Evolutionary conservation across 2,797 vertebrate species (phyloP), one percentile per base, ranked within the genome.

Genomic region (Nothura maculosa): DNA sequence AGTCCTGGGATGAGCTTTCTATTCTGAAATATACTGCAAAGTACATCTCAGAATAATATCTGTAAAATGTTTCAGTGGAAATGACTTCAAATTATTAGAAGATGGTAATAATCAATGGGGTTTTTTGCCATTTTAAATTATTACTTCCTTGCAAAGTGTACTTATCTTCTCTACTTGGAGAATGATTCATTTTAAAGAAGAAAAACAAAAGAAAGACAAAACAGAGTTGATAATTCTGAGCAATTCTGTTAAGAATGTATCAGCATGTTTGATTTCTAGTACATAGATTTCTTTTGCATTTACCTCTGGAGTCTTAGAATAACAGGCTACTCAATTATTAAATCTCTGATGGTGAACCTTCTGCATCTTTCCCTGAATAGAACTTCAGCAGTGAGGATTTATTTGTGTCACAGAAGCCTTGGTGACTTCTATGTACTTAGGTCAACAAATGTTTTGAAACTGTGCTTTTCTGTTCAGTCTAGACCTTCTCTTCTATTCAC

Each of bases 291-390:
- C 63, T 86, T 86, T 85, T 92, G 25, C 30, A 76, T 48, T 70
- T 72, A 30, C 3, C 74, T 40, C 25, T 6, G 42, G 76, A 70
- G 78, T 45, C 66, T 72, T 36, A 91, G 66, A 86, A 73, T 36
- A 89, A 36, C 34, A 78, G 50, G 27, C 25, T 85, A 85, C 47
- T 95, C 73, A 93, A 81, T 94, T 96, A 93, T 88, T 92, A 88
- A 96, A 77, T 84, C 68, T 70, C 57, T 73, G 78, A 86, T 45
- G 76, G 86, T 75, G 47, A 97, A 12, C 10, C 25, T 63, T 55
- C 58, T 81, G 0, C 16, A 57, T 77, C 16, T 92, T 96, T 91
- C 81, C 47, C 32, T 89, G 69, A 93, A 72, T n/a, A 72, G 12
- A 87, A 32, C 14, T 50, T 55, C 22, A 81, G 32, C 60, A 83